Evolutionary conservation across 2,113 vertebrate genomes (phyloP).

Genomic region (Rhinolophus sinicus): DNA sequence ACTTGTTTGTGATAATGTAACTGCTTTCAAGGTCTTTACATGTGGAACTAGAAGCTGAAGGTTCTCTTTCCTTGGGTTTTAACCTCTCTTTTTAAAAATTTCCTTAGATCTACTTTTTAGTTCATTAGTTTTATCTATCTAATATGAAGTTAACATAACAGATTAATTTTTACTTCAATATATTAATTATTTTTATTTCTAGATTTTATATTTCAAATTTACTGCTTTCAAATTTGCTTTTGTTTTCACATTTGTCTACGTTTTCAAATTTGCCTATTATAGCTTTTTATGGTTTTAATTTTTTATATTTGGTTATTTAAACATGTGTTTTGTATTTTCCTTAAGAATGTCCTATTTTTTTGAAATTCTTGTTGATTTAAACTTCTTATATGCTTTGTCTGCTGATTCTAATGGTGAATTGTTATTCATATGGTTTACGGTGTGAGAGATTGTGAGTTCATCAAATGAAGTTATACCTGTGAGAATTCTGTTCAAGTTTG

Average conservation of each 20-base stretch:
- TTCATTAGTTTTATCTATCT: background rate
- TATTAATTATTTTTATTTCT: background rate
- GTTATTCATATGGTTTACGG: background rate
- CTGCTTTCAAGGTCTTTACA: background rate
- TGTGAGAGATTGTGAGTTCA: background rate
- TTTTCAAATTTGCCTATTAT: background rate
- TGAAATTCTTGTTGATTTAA: background rate
- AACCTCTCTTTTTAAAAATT: background rate
- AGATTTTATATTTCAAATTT: background rate
- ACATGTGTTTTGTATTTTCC: background rate
- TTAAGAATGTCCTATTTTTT: background rate
- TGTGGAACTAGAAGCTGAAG: background rate
- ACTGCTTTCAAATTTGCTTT: background rate
- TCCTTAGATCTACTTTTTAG: background rate
- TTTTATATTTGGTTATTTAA: background rate
- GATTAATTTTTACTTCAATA: background rate
- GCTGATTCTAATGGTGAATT: background rate
- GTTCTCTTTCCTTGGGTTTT: background rate
- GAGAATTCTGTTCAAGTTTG: background rate
- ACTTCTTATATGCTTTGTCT: background rate
- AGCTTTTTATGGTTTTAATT: background rate
- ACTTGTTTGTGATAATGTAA: background rate
- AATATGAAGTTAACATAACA: background rate
- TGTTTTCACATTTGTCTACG: background rate
- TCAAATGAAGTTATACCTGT: background rate